These are phyloP conservation scores for Lophura swinhoii DNA, from an alignment of 2,797 vertebrate genomes.

Conservation along the genomic window DNA sequence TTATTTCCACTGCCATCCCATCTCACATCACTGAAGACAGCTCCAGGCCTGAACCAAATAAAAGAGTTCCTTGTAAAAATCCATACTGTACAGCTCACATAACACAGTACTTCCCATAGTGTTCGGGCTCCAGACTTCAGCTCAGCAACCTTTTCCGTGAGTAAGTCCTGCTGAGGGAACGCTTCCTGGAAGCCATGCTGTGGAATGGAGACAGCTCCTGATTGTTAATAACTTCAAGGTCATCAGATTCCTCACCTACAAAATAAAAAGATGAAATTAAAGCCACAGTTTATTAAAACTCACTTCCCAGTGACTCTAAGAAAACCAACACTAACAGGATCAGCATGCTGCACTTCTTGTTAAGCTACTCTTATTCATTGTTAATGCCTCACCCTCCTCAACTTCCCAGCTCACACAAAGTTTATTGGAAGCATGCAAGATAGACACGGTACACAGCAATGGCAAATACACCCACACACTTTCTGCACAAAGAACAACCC, in stretches of 20 bases:
- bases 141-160: constrained; percentile 89
- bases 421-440: fast-evolving
- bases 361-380: neutral
- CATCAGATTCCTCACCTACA: constrained; percentile 58
- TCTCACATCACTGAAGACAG: neutral
- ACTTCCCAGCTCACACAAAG: neutral
- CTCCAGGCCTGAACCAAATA: neutral
- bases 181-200: constrained; percentile 51
- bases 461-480: neutral
- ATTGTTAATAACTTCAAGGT: neutral
- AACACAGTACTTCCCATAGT: neutral
- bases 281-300: neutral
- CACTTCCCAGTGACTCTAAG: neutral
- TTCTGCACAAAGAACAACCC: neutral
- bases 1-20: neutral
- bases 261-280: neutral
- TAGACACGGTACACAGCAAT: neutral
- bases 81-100: neutral
- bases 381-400: neutral
- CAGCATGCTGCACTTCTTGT: neutral
- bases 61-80: neutral
- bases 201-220: constrained; percentile 82
- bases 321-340: neutral
- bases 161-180: constrained; percentile 77
- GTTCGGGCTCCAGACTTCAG: constrained; percentile 31